Evolutionary conservation across 2,113 vertebrate genomes (phyloP).

Genomic region (Podocnemis expansa): DNA sequence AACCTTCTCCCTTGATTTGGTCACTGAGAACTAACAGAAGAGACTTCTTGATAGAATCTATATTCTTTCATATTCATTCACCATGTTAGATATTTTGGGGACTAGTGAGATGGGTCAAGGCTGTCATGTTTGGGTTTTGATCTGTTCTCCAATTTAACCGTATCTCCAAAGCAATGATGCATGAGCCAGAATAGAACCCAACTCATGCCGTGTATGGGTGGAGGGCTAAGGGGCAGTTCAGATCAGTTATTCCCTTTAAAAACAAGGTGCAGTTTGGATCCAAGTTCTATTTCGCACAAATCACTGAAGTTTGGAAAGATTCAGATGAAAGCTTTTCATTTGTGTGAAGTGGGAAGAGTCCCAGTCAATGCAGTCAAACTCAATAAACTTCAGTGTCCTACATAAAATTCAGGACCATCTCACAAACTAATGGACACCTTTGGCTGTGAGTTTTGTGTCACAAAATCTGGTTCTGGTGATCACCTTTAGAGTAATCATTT

Average conservation of each 20-base stretch:
- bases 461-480: conserved; percentile 71
- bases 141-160: background rate
- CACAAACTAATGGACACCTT: conserved; percentile 61
- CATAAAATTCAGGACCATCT: conserved; percentile 41
- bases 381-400: conserved; percentile 23
- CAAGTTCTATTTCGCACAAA: conserved; percentile 40
- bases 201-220: fast-evolving
- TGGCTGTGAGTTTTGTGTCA: conserved; percentile 70
- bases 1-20: background rate
- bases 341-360: background rate
- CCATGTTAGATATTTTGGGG: background rate
- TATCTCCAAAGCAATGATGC: background rate
- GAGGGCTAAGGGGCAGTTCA: background rate
- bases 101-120: background rate
- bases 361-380: conserved; percentile 27
- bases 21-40: background rate
- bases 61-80: background rate
- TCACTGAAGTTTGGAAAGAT: background rate
- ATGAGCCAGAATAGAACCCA: background rate
- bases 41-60: background rate
- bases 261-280: conserved; percentile 49
- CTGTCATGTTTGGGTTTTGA: background rate
- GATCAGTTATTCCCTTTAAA: conserved; percentile 30
- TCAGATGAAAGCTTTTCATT: background rate
- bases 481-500: conserved; percentile 70